Conservation (phyloP, 2,797 vertebrate species). For the Bucorvus abyssinicus region DNA sequence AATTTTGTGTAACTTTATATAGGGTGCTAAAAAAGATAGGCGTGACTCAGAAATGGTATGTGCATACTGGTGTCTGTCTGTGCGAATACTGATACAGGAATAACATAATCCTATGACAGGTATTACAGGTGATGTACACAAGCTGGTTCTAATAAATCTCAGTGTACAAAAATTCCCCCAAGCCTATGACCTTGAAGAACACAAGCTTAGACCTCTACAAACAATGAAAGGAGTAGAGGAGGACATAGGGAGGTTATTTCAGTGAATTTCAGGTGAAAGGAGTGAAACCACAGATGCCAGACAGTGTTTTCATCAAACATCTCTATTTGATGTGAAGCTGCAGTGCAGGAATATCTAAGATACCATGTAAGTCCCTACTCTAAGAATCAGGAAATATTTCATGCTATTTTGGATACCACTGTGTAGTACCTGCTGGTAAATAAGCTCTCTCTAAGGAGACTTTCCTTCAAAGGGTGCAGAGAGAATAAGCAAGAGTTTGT, state of each 20-base stretch:
- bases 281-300: not conserved
- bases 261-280: not conserved
- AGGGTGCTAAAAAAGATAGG: not conserved
- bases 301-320: not conserved
- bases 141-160: not conserved
- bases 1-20: not conserved
- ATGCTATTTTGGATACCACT: not conserved
- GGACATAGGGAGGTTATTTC: not conserved
- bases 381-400: not conserved
- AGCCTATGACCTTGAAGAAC: not conserved
- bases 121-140: not conserved
- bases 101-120: not conserved
- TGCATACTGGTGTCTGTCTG: not conserved
- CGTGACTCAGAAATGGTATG: not conserved
- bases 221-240: not conserved
- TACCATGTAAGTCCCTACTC: not conserved
- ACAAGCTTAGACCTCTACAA: not conserved
- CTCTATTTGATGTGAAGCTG: not conserved
- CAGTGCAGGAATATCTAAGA: not conserved
- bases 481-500: not conserved
- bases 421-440: not conserved
- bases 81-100: not conserved
- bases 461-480: not conserved
- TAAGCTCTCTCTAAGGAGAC: not conserved
- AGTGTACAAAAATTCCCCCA: not conserved